These are phyloP conservation scores for Cenopis cana DNA, from an alignment of 2,888 invertebrate genomes.

Conservation along the genomic window DNA sequence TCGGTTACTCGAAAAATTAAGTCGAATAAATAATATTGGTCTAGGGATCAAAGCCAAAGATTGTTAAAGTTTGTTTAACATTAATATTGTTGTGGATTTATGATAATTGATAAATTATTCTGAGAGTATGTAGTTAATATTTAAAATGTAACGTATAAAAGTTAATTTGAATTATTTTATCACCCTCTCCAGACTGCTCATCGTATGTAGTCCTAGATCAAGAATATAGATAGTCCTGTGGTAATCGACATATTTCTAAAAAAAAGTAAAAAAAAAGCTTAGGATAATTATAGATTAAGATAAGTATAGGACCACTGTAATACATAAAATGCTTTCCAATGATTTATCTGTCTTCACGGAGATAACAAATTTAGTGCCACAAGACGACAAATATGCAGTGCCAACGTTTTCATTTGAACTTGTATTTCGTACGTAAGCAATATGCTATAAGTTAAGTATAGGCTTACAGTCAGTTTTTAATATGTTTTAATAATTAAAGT, in stretches of 20 bases:
- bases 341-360: conserved; percentile 58
- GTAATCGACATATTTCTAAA: conserved; percentile 79
- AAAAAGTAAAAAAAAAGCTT: conserved; percentile 73
- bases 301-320: conserved; percentile 78
- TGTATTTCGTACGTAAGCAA: conserved; percentile 51
- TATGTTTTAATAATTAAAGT: conserved; percentile 39
- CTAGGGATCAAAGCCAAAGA: conserved; percentile 94
- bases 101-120: conserved; percentile 84
- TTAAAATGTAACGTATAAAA: conserved; percentile 72
- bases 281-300: conserved; percentile 72
- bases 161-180: conserved; percentile 76
- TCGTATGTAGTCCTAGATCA: conserved; percentile 78
- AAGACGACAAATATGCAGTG: conserved; percentile 66
- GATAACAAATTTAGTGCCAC: conserved; percentile 67
- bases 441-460: conserved; percentile 48
- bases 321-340: conserved; percentile 67
- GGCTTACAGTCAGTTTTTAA: conserved; percentile 36
- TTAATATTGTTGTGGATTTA: conserved; percentile 83
- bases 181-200: conserved; percentile 84
- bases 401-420: conserved; percentile 61
- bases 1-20: conserved; percentile 73
- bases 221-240: conserved; percentile 75
- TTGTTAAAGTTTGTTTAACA: conserved; percentile 87
- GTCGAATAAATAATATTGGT: conserved; percentile 86
- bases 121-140: conserved; percentile 75